A percentile compares a stretch with the other conserved stretches of the same genome.
These are phyloP conservation scores for Bibio marci DNA, from an alignment of 2,888 invertebrate species.

Conservation along the genomic window DNA sequence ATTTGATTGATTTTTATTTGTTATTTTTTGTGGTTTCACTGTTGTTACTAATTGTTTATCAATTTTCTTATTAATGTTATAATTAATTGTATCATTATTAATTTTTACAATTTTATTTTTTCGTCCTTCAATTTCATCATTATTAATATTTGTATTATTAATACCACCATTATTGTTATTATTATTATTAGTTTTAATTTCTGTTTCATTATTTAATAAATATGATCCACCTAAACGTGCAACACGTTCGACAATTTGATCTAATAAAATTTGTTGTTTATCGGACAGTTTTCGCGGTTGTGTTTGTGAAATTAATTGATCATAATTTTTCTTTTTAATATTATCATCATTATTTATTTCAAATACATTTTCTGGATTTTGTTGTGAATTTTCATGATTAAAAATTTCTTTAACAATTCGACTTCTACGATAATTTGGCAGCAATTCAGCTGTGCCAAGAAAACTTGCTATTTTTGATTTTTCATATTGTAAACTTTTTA, in stretches of 20 bases:
- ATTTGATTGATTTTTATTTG: neutral
- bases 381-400: neutral
- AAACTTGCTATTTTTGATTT: too few species aligned
- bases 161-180: neutral
- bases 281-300: constrained; percentile 24
- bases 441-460: constrained; percentile 27
- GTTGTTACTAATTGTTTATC: neutral
- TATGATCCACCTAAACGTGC: constrained; percentile 15
- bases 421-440: constrained; percentile 9
- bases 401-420: constrained; percentile 1
- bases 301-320: neutral
- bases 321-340: too few species aligned
- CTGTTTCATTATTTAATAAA: too few species aligned
- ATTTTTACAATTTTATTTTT: neutral
- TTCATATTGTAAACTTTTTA: too few species aligned
- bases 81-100: neutral
- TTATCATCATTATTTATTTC: too few species aligned
- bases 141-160: neutral
- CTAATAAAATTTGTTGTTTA: constrained; percentile 27
- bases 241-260: constrained; percentile 27
- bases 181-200: neutral
- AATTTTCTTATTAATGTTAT: neutral
- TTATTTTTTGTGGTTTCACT: too few species aligned
- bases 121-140: constrained; percentile 3
- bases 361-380: neutral